phyloP scores from a whole-genome alignment of 2,888 invertebrate species.

The Orthonychiurus folsomi region DNA sequence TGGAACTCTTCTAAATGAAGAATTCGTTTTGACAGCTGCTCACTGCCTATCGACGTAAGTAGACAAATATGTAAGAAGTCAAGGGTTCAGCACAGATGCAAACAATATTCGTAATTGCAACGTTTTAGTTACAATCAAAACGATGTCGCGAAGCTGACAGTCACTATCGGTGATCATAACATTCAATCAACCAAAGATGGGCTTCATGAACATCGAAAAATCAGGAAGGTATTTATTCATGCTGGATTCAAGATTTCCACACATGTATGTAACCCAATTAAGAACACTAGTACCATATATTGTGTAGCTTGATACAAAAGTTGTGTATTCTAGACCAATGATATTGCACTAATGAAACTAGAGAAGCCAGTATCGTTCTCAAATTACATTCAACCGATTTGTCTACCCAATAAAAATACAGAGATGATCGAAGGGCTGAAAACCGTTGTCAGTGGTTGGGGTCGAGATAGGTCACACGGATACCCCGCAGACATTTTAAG shows the following conservation, averaged over 20 bases:
- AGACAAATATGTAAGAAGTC: background rate
- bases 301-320: too few species aligned
- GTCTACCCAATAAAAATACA: constrained; percentile 46
- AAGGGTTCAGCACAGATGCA: background rate
- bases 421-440: background rate
- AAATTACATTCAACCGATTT: constrained; percentile 65
- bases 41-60: constrained; percentile 82
- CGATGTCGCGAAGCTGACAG: constrained; percentile 74
- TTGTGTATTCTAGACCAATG: constrained; percentile 68
- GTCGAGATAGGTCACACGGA: constrained; percentile 22
- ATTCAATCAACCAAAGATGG: constrained; percentile 66
- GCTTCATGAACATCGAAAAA: constrained; percentile 65
- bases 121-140: constrained; percentile 49
- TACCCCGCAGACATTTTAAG: constrained; percentile 60
- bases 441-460: constrained; percentile 17
- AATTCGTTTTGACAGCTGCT: constrained; percentile 72
- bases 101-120: background rate
- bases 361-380: constrained; percentile 65
- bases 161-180: constrained; percentile 74
- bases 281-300: too few species aligned
- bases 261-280: constrained; percentile 52
- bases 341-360: constrained; percentile 69
- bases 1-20: constrained; percentile 44
- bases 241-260: constrained; percentile 73
- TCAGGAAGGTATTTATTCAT: constrained; percentile 73